Conservation (phyloP, 1,140 invertebrate genomes). For the Pissodes strobi region DNA sequence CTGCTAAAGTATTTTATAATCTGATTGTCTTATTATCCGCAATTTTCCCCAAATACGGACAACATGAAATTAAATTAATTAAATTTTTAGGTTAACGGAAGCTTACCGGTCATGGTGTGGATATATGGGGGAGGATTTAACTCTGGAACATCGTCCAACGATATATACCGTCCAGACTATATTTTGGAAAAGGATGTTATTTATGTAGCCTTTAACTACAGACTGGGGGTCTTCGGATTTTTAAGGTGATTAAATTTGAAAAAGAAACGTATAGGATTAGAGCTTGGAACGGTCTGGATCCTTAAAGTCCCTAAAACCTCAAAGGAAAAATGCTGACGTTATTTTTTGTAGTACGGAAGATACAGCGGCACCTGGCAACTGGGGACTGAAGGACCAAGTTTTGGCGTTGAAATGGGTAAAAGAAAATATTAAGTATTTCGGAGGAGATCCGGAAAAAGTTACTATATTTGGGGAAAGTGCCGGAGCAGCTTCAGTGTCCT, state of each 20-base stretch:
- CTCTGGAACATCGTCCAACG: conserved; percentile 40
- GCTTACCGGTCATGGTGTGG: conserved; percentile 49
- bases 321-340: neutral
- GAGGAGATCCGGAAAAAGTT: conserved; percentile 41
- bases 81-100: conserved; percentile 6
- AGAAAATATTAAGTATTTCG: conserved; percentile 48
- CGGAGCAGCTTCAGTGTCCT: conserved; percentile 29
- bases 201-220: conserved; percentile 62
- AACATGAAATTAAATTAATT: too few species aligned
- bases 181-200: conserved; percentile 59
- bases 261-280: neutral
- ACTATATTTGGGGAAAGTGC: conserved; percentile 40
- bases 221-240: conserved; percentile 54
- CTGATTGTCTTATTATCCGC: too few species aligned
- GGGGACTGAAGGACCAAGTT: conserved; percentile 58
- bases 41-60: too few species aligned
- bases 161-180: conserved; percentile 51
- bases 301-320: neutral
- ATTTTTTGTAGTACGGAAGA: conserved; percentile 31
- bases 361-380: conserved; percentile 56
- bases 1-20: too few species aligned
- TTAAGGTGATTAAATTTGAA: conserved; percentile 4
- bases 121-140: conserved; percentile 50
- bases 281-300: neutral
- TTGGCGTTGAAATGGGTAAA: conserved; percentile 56